phyloP scores from a whole-genome alignment of 2,888 invertebrate species.

The Sarcophaga variegata region DNA sequence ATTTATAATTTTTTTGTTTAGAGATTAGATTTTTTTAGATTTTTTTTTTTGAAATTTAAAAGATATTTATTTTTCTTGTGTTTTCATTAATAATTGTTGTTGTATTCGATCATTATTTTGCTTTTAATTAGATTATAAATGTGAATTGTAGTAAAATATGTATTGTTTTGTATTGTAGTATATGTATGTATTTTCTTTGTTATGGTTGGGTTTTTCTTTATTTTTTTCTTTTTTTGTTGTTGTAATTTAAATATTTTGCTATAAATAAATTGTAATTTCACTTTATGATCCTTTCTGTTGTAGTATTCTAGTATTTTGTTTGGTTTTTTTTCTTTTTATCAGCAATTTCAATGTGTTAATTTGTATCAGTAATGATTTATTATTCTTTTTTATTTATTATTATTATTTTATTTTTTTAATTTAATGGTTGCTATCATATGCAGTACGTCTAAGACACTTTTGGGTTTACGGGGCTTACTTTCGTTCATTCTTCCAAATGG shows the following conservation, averaged over 20 bases:
- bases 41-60: background rate
- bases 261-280: conserved; percentile 1
- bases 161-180: background rate
- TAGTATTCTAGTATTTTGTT: background rate
- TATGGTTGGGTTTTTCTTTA: background rate
- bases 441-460: conserved; percentile 59
- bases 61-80: conserved; percentile 13
- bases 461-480: conserved; percentile 31
- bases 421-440: conserved; percentile 23
- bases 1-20: no score
- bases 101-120: conserved; percentile 45
- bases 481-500: background rate
- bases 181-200: background rate
- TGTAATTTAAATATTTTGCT: no score
- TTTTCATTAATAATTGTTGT: conserved; percentile 6
- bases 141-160: background rate
- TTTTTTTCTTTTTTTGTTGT: background rate
- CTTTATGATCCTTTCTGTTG: conserved; percentile 12
- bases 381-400: background rate
- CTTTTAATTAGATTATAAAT: conserved; percentile 10
- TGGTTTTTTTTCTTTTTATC: conserved; percentile 1
- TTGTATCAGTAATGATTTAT: background rate
- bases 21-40: no score
- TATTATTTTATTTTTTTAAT: background rate
- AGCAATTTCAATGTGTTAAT: no score